A percentile compares a stretch with the other conserved stretches of the same genome.
Evolutionary conservation across 2,113 vertebrate species (phyloP).

Genomic region (Chloroceryle aenea): DNA sequence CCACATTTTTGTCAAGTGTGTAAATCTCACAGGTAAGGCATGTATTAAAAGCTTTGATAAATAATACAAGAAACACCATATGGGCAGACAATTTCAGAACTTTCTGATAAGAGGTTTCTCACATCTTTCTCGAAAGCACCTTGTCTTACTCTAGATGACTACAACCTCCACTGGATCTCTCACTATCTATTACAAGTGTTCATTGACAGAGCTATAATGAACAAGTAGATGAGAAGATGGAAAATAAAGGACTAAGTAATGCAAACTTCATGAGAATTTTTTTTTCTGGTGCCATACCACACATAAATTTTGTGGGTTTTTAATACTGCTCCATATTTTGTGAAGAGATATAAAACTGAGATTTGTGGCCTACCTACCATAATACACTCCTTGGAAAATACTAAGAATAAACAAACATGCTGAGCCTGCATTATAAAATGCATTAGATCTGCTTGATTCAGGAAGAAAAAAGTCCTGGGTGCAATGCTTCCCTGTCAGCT

Average conservation of each 20-base stretch:
- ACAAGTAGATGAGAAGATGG: neutral
- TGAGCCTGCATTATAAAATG: neutral
- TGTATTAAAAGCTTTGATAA: neutral
- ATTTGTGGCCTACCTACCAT: neutral
- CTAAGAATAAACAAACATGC: neutral
- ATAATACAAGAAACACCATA: neutral
- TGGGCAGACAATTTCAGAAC: neutral
- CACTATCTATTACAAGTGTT: neutral
- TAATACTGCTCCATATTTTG: neutral
- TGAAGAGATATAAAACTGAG: neutral
- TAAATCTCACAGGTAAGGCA: neutral
- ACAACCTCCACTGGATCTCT: neutral
- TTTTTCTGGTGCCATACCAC: fast-evolving
- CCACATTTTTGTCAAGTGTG: neutral
- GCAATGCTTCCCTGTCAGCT: neutral
- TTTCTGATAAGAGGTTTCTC: neutral
- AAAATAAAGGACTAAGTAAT: neutral
- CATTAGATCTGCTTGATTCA: neutral
- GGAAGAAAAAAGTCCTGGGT: neutral
- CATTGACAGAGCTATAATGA: neutral
- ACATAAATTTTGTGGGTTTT: neutral
- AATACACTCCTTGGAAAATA: neutral
- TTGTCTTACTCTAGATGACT: neutral
- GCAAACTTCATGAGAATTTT: neutral
- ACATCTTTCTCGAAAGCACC: neutral